Evolutionary conservation across 2,113 vertebrate genomes (phyloP).

Genomic region (Ailurus styani): DNA sequence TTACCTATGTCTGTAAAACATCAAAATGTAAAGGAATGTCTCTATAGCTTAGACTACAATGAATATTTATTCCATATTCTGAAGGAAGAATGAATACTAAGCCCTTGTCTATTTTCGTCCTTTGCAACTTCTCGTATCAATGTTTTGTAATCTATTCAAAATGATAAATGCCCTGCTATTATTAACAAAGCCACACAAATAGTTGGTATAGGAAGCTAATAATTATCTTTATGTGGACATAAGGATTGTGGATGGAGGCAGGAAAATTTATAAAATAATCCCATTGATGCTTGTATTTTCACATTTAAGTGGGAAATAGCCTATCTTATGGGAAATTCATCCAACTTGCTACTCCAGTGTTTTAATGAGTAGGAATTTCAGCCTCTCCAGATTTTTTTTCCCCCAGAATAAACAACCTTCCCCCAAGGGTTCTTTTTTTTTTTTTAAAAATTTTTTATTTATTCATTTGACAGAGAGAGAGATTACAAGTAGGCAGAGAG

Average conservation of each 20-base stretch:
- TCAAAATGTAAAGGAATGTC: not conserved
- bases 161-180: conserved; percentile 10
- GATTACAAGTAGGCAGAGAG: too few species aligned
- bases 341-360: not conserved
- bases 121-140: not conserved
- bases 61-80: conserved; percentile 7
- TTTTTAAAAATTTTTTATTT: too few species aligned
- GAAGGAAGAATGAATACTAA: conserved; percentile 29
- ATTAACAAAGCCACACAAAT: not conserved
- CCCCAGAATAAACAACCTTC: not conserved
- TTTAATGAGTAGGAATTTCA: not conserved
- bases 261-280: not conserved
- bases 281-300: not conserved
- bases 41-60: not conserved
- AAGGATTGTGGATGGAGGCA: not conserved
- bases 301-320: conserved; percentile 35
- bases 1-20: conserved; percentile 53
- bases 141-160: conserved; percentile 15
- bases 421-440: not conserved
- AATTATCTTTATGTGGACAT: not conserved
- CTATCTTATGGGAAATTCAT: not conserved
- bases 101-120: not conserved
- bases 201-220: not conserved
- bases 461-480: too few species aligned
- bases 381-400: not conserved